Evolutionary conservation across 2,888 invertebrate species (phyloP).

Genomic region (Drosophila neotestacea): DNA sequence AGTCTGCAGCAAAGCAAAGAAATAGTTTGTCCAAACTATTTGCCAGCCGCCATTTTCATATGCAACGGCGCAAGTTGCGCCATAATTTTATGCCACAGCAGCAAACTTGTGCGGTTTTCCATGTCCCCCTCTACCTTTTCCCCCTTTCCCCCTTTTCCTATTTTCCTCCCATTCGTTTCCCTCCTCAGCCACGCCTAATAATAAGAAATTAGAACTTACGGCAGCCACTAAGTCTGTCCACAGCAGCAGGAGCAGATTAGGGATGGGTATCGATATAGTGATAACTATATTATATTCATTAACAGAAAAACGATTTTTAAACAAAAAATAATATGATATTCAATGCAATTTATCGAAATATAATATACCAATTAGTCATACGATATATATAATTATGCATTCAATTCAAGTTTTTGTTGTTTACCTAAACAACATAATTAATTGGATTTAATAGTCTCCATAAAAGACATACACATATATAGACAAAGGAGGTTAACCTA

Average conservation of each 20-base stretch:
- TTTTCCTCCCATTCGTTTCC: neutral
- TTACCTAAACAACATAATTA: too few relatives aligned
- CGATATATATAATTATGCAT: too few relatives aligned
- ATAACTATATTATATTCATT: too few relatives aligned
- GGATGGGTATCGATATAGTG: too few relatives aligned
- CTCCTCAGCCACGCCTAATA: constrained; percentile 69
- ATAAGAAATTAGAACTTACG: constrained; percentile 82
- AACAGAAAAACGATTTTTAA: too few relatives aligned
- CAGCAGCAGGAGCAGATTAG: constrained; percentile 45
- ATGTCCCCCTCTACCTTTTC: neutral
- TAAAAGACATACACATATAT: too few relatives aligned
- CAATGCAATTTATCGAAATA: too few relatives aligned
- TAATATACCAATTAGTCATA: too few relatives aligned
- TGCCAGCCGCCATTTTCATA: constrained; percentile 75
- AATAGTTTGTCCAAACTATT: constrained; percentile 72
- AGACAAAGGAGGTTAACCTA: too few relatives aligned
- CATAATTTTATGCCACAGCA: constrained; percentile 77
- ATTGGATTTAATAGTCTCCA: too few relatives aligned
- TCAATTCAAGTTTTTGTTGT: too few relatives aligned
- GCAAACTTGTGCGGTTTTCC: constrained; percentile 70
- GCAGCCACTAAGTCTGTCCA: constrained; percentile 76
- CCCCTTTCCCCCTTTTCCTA: neutral
- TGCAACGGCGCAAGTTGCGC: constrained; percentile 72
- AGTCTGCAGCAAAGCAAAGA: constrained; percentile 56
- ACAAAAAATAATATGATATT: too few relatives aligned